Evolutionary conservation across 2,113 vertebrate genomes (phyloP), one percentile per base, ranked within the genome.

Genomic region (Nannospalax galili): DNA sequence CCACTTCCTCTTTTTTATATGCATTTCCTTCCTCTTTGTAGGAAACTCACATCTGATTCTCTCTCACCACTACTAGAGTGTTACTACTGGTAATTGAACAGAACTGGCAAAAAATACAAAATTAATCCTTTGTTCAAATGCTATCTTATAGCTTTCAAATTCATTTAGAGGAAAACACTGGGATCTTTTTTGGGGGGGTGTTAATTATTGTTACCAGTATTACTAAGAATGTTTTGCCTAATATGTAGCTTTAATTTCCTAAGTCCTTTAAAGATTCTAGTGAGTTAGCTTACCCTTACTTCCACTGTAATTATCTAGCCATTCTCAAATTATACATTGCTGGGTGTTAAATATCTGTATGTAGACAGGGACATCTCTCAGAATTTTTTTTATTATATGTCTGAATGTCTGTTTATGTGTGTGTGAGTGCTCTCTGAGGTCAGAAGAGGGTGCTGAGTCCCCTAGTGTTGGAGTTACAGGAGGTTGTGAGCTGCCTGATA

Each of bases 11-110:
- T 95, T 91, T 85, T 90, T 84, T 62, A 72, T 26, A 32, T 85
- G n/a, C 92, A 88, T 88, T 97, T 93, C 95, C 95, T 96, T 97
- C 92, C 84, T 81, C 67, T 93, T 97, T 94, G 80, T 90, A 80
- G 91, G 74, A 92, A 97, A 87, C 28, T 30, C 67, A 90, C 30
- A 96, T 97, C 88, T 87, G 42, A 84, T 84, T 91, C 30, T 80
- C 37, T 91, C 26, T 28, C 24, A 26, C 32, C 48, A 48, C 62
- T 24, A 58, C 3, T 8, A 20, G 45, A 56, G 20, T 52, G 48
- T 52, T 52, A 52, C 6, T 42, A 48, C 17, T 65, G 90, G 22
- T 84, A 77, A 72, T 62, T 92, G 58, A 84, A 91, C 11, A 84
- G 45, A 86, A 56, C 35, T 91, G 28, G 9, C 56, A 74, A 91